Evolutionary conservation across 2,113 vertebrate species (phyloP).

Genomic region (Crotalus horridus): DNA sequence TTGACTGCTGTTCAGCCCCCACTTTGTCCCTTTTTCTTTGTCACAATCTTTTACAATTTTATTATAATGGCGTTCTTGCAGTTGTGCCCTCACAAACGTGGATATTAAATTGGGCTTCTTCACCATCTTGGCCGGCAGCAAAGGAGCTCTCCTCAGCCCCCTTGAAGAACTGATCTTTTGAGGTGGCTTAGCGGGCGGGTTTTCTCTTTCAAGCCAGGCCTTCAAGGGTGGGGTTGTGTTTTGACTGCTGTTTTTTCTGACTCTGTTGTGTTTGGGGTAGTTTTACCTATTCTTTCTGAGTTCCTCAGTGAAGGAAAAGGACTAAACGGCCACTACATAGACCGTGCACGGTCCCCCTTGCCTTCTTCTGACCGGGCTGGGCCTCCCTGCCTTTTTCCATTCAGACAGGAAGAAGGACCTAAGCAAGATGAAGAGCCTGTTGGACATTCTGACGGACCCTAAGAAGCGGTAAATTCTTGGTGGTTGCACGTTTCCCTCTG

Average conservation of each 20-base stretch:
- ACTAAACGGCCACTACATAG: not conserved
- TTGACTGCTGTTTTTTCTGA: not conserved
- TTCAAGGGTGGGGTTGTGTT: not conserved
- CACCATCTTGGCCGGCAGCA: not conserved
- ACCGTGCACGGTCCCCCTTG: not conserved
- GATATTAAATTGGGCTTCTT: not conserved
- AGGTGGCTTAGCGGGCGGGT: not conserved
- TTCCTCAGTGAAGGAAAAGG: not conserved
- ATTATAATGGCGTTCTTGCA: not conserved
- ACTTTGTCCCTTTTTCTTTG: not conserved
- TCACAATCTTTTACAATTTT: not conserved
- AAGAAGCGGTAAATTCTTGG: conserved; percentile 80
- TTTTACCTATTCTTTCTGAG: not conserved
- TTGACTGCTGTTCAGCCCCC: not conserved
- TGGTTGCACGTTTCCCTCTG: not conserved
- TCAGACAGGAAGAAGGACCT: conserved; percentile 96
- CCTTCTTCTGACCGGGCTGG: not conserved
- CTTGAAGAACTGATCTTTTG: not conserved
- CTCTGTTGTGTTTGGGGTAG: not conserved
- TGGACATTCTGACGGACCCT: conserved; percentile 96
- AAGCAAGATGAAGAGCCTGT: conserved; percentile 98
- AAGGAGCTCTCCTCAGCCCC: not conserved
- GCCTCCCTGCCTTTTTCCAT: conserved; percentile 16
- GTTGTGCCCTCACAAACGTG: not conserved
- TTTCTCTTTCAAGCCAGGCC: not conserved